phyloP scores from a whole-genome alignment of 2,797 vertebrate genomes.

The Pteronotus mesoamericanus region DNA sequence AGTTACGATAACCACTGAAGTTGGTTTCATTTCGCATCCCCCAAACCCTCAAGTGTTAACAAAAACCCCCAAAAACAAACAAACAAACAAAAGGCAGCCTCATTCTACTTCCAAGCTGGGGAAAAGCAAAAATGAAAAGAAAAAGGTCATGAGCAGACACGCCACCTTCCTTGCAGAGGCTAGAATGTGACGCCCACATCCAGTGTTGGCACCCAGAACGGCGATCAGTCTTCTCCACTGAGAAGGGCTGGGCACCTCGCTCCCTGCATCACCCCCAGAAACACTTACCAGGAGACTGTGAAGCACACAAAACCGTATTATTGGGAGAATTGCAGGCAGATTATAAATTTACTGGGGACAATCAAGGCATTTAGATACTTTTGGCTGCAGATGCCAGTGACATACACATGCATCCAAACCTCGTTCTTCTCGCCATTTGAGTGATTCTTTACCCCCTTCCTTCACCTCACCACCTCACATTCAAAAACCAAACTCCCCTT shows the following conservation, averaged over 20 bases:
- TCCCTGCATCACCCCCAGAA: conserved; percentile 22
- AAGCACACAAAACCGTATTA: conserved; percentile 62
- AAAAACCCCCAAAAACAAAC: too few relatives aligned
- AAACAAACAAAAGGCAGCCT: not conserved
- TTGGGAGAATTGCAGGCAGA: conserved; percentile 65
- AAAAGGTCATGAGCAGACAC: not conserved
- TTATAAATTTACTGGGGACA: conserved; percentile 74
- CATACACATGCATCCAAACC: conserved; percentile 51
- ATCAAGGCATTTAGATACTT: conserved; percentile 64
- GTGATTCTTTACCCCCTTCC: not conserved
- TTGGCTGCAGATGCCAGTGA: conserved; percentile 53
- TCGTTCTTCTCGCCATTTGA: conserved; percentile 6
- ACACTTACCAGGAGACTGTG: conserved; percentile 58
- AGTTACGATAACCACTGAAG: not conserved
- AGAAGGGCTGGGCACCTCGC: not conserved
- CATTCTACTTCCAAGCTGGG: not conserved
- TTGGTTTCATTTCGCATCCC: conserved; percentile 39
- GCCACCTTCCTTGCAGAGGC: not conserved
- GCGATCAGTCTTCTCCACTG: not conserved
- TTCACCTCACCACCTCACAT: conserved; percentile 6
- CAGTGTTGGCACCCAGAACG: not conserved
- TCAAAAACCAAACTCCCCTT: not conserved
- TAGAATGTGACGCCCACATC: not conserved
- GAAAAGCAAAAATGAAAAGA: not conserved
- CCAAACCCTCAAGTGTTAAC: not conserved